Conservation (phyloP, 2,888 invertebrate genomes). For the Aspidiotus rigidus region DNA sequence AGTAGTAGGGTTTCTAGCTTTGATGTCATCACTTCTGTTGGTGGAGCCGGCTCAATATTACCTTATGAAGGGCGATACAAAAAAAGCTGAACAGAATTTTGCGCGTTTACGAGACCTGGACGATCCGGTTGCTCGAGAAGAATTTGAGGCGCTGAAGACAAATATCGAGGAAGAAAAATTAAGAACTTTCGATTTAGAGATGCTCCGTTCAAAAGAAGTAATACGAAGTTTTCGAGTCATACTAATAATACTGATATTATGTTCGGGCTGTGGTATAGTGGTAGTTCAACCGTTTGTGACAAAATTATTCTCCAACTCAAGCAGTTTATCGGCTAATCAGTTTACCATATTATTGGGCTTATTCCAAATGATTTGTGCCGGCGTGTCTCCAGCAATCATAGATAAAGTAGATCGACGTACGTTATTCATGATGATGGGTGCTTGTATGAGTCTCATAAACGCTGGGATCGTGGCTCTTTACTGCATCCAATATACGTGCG, state of each 20-base stretch:
- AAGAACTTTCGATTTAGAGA: background rate
- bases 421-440: background rate
- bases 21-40: background rate
- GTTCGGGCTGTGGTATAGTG: background rate
- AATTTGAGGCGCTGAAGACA: background rate
- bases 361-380: background rate
- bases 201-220: background rate
- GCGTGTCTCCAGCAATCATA: background rate
- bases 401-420: background rate
- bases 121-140: background rate
- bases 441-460: background rate
- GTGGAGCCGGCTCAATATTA: conserved; percentile 36
- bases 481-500: background rate
- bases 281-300: background rate
- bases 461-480: background rate
- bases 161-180: background rate
- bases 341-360: background rate
- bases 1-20: conserved; percentile 19
- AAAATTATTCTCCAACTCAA: background rate
- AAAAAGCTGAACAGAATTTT: conserved; percentile 21
- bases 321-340: background rate
- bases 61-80: conserved; percentile 27
- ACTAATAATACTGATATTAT: background rate
- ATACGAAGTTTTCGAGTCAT: background rate
- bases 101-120: background rate